Evolutionary conservation across 2,797 vertebrate species (phyloP).

Genomic region (Brachyrhaphis roseni): DNA sequence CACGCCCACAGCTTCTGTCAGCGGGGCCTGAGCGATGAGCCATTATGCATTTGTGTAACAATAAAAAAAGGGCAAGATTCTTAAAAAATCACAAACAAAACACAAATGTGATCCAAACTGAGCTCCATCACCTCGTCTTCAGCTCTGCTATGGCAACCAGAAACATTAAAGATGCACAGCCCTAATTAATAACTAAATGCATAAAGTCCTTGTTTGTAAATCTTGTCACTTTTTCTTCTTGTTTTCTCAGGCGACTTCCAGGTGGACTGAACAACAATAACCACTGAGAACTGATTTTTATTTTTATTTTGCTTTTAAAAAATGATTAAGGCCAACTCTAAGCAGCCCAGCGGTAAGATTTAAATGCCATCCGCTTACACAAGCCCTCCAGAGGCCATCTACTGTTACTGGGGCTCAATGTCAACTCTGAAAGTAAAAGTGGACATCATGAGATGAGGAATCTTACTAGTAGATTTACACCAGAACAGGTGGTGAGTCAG

Average conservation of each 20-base stretch:
- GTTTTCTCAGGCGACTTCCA: constrained; percentile 26
- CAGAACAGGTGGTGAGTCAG: constrained; percentile 54
- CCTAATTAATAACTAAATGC: constrained; percentile 1
- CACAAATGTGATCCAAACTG: background rate
- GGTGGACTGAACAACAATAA: constrained; percentile 25
- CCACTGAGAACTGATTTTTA: background rate
- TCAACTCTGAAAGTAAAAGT: constrained; percentile 55
- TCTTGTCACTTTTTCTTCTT: background rate
- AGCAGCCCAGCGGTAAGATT: constrained; percentile 41
- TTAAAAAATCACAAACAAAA: constrained; percentile 9
- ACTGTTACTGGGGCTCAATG: constrained; percentile 55
- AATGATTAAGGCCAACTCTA: constrained; percentile 45
- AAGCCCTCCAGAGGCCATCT: constrained; percentile 51
- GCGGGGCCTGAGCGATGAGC: constrained; percentile 40
- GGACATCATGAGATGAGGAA: constrained; percentile 51
- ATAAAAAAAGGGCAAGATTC: constrained; percentile 1
- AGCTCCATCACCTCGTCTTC: background rate
- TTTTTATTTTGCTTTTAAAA: constrained; percentile 3
- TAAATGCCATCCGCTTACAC: constrained; percentile 57
- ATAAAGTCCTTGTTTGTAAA: constrained; percentile 15
- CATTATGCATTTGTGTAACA: constrained; percentile 35
- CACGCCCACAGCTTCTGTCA: constrained; percentile 72
- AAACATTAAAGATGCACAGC: background rate
- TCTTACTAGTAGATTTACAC: constrained; percentile 55
- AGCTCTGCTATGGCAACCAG: constrained; percentile 15